Percentiles rank a stretch among this genome's conserved stretches.
phyloP scores from a whole-genome alignment of 2,113 vertebrate species.

The Gobiocypris rarus region DNA sequence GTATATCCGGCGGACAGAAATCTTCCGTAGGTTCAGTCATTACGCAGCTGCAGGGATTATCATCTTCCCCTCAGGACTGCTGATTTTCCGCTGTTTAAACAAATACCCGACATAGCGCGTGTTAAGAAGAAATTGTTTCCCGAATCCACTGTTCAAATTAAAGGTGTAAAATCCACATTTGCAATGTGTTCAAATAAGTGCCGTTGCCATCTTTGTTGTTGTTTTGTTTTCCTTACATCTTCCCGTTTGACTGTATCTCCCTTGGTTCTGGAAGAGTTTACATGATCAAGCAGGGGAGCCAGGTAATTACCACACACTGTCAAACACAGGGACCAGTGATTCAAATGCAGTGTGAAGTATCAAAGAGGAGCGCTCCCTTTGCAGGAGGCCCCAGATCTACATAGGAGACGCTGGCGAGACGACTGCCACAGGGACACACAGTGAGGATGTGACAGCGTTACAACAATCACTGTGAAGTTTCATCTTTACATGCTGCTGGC shows the following conservation, averaged over 20 bases:
- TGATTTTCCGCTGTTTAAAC: constrained; percentile 42
- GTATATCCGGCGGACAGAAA: too few relatives aligned
- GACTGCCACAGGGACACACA: constrained; percentile 48
- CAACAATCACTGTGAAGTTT: constrained; percentile 54
- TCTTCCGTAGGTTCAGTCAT: not conserved
- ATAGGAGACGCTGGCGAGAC: constrained; percentile 59
- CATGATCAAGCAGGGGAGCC: constrained; percentile 74
- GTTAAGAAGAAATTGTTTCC: constrained; percentile 29
- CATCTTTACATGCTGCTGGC: constrained; percentile 56
- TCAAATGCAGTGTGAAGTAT: constrained; percentile 79
- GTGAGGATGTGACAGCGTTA: constrained; percentile 72
- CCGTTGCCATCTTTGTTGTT: constrained; percentile 68
- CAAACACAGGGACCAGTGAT: constrained; percentile 76
- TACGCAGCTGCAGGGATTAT: not conserved
- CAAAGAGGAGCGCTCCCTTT: constrained; percentile 73
- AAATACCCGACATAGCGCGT: constrained; percentile 24
- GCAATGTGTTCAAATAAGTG: constrained; percentile 67
- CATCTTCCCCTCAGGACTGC: not conserved
- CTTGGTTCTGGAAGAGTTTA: constrained; percentile 74
- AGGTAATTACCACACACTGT: constrained; percentile 79
- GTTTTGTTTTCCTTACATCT: constrained; percentile 59
- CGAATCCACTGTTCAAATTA: constrained; percentile 43
- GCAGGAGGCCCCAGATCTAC: constrained; percentile 75
- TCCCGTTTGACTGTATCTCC: constrained; percentile 63
- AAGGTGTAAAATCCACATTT: constrained; percentile 45